Evolutionary conservation across 2,113 vertebrate genomes (phyloP), one percentile per base, ranked within the genome.

Genomic region (Regulus satrapa): DNA sequence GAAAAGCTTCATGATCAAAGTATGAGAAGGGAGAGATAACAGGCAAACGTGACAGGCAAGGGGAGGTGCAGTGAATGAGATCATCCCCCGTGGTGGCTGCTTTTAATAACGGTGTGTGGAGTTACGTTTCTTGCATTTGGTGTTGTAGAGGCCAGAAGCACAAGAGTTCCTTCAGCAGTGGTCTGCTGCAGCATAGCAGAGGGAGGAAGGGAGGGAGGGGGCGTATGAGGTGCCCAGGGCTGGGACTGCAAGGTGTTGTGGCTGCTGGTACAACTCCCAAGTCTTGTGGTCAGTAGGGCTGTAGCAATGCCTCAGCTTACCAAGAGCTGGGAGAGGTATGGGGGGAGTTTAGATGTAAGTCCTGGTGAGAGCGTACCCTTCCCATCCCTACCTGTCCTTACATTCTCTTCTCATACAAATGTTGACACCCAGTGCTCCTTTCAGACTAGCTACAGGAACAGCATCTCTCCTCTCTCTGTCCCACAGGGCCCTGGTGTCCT

Each of bases 61-160:
- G 43, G 77, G 87, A 89, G 74, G 43, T 71, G 66, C 64, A 43
- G 7, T 80, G 95, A 91, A 8, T 80, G 95, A 91, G 73, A 59
- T 89, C 92, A 72, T 48, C 1, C 2, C 77, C 55, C 34, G 89
- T 46, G 4, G 71, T 28, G 45, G 46, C 76, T 25, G 72, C 25
- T 63, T 66, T 71, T 85, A 67, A 46, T 69, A 67, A 58, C 0
- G 32, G 24, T 36, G 59, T 23, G 49, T 66, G 61, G 77, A 48
- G 74, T 75, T 91, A 4, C 0, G 1, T 41, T 82, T 32, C 58
- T 94, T 12, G 23, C 25, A 1, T 59, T 72, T 1, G 1, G 43
- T 54, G 48, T 78, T 0, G 0, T 31, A 3, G 34, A 25, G 85
- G 55, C 36, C 45, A 36, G 72, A 24, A 55, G 10, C 24, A 14